Percentiles rank a stretch among this genome's conserved stretches.
Evolutionary conservation across 2,113 vertebrate species (phyloP).

Genomic region (Labeo catla): DNA sequence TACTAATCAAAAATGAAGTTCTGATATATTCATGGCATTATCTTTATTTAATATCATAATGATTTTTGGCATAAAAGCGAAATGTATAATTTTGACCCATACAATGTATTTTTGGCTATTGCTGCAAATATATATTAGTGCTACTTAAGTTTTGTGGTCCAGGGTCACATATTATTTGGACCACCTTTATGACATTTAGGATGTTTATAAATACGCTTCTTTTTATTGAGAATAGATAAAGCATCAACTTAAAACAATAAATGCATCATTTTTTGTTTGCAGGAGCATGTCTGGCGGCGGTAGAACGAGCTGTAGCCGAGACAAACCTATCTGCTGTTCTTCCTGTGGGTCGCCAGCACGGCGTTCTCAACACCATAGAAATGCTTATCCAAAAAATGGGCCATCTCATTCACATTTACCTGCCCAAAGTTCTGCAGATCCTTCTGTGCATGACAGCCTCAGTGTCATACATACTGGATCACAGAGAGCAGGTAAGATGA

Average conservation of each 20-base stretch:
- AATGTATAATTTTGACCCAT: no score
- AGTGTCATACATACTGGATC: slow-evolving; percentile 80
- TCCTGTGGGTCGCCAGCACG: slow-evolving; percentile 91
- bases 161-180: no score
- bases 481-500: slow-evolving; percentile 83
- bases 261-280: not conserved
- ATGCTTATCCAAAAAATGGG: slow-evolving; percentile 89
- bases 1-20: no score
- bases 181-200: not conserved
- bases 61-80: no score
- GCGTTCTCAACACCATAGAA: slow-evolving; percentile 87
- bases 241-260: not conserved
- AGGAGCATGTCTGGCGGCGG: slow-evolving; percentile 85
- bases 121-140: no score
- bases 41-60: no score
- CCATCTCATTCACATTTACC: slow-evolving; percentile 83
- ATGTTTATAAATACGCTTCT: not conserved
- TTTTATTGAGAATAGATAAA: not conserved
- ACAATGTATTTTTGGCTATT: no score
- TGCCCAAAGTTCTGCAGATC: slow-evolving; percentile 92
- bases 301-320: slow-evolving; percentile 78
- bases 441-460: slow-evolving; percentile 87
- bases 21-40: no score
- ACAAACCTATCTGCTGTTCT: slow-evolving; percentile 81
- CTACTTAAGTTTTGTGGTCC: no score